phyloP scores from a whole-genome alignment of 2,888 invertebrate species.

The Cephus nigrinus region DNA sequence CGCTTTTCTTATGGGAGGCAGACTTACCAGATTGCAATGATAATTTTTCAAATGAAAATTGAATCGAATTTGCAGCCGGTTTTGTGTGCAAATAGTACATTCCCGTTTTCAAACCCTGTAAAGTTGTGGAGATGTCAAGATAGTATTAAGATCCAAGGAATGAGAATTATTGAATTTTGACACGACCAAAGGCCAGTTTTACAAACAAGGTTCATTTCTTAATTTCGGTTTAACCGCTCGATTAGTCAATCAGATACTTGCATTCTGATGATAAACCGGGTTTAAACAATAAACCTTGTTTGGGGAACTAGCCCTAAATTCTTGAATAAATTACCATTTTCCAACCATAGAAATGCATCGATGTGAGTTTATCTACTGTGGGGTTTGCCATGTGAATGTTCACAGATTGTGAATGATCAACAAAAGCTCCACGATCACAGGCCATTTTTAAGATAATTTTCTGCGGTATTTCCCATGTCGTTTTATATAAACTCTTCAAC shows the following conservation, averaged over 20 bases:
- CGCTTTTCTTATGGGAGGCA: not conserved
- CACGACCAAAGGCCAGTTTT: too few species aligned
- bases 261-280: too few species aligned
- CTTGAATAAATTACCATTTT: constrained; percentile 71
- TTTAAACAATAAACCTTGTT: too few species aligned
- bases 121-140: not conserved
- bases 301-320: not conserved
- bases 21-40: constrained; percentile 58
- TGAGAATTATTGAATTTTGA: too few species aligned
- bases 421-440: constrained; percentile 96
- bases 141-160: too few species aligned
- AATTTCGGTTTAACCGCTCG: too few species aligned
- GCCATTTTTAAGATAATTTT: constrained; percentile 95
- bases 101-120: constrained; percentile 88
- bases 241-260: too few species aligned
- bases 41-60: constrained; percentile 93
- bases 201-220: too few species aligned
- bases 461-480: constrained; percentile 97
- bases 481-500: constrained; percentile 90
- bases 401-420: constrained; percentile 98
- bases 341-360: constrained; percentile 99
- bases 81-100: constrained; percentile 97
- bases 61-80: constrained; percentile 93
- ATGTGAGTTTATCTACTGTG: constrained; percentile 91
- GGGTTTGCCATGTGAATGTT: constrained; percentile 98